Percentiles rank a stretch among this genome's conserved stretches.
Evolutionary conservation across 2,113 vertebrate genomes (phyloP).

Genomic region (Poicephalus meyeri): DNA sequence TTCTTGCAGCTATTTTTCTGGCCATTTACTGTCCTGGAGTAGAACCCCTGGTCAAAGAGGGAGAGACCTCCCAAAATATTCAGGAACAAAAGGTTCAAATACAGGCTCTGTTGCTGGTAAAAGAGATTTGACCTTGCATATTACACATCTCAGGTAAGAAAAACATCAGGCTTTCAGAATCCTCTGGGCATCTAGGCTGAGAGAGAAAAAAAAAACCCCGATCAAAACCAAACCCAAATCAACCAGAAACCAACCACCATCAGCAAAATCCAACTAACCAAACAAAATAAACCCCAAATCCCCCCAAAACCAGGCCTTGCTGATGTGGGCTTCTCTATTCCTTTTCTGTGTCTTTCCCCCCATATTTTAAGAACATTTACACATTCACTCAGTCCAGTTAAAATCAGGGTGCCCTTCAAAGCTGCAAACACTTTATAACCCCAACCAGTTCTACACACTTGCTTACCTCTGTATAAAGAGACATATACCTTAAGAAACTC

Average conservation of each 20-base stretch:
- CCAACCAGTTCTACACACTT: accelerated
- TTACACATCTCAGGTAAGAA: not conserved
- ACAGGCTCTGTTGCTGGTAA: not conserved
- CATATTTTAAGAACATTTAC: not conserved
- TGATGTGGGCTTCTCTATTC: not conserved
- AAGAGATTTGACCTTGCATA: not conserved
- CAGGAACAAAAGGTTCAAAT: not conserved
- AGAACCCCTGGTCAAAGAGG: not conserved
- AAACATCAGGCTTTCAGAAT: not conserved
- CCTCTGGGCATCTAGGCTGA: not conserved
- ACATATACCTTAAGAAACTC: not conserved
- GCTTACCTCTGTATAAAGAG: not conserved
- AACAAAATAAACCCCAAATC: not conserved
- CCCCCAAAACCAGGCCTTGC: not conserved
- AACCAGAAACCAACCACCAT: not conserved
- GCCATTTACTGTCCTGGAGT: not conserved
- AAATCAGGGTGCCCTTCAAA: not conserved
- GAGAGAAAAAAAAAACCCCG: too few species aligned
- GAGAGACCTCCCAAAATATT: not conserved
- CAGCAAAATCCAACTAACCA: not conserved
- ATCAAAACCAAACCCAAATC: not conserved
- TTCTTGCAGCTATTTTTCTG: not conserved
- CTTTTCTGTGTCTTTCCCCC: not conserved
- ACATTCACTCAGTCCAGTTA: not conserved
- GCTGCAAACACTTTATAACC: not conserved